These are phyloP conservation scores for Danio choprae DNA, from an alignment of 2,797 vertebrate genomes.

Conservation along the genomic window DNA sequence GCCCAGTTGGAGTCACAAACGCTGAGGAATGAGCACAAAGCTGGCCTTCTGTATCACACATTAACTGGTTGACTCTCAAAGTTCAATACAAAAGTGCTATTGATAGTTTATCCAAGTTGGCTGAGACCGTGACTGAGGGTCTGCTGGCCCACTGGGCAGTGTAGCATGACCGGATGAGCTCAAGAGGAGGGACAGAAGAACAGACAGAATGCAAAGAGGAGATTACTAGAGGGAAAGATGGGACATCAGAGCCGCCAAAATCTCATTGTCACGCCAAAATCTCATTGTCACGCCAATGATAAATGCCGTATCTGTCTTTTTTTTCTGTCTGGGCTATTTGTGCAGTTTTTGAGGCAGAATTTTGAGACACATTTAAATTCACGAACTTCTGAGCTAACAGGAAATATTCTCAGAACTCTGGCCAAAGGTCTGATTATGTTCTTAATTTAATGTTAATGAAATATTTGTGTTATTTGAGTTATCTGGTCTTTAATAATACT, in stretches of 20 bases:
- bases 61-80: slow-evolving; percentile 51
- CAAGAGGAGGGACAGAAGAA: slow-evolving; percentile 26
- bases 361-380: neutral
- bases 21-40: slow-evolving; percentile 59
- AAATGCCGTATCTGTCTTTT: slow-evolving; percentile 12
- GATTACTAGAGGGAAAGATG: slow-evolving; percentile 30
- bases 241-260: slow-evolving; percentile 29
- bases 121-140: slow-evolving; percentile 42
- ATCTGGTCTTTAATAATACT: too few species aligned
- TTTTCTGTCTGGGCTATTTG: neutral
- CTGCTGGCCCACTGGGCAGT: slow-evolving; percentile 36
- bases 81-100: slow-evolving; percentile 62
- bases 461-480: too few species aligned
- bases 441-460: too few species aligned
- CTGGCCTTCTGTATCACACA: slow-evolving; percentile 50
- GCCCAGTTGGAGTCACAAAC: slow-evolving; percentile 49
- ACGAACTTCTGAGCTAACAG: neutral
- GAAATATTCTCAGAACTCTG: too few species aligned
- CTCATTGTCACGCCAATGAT: slow-evolving; percentile 25
- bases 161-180: slow-evolving; percentile 48
- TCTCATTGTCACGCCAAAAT: neutral
- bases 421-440: too few species aligned
- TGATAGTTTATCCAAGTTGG: slow-evolving; percentile 54
- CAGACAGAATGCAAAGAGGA: slow-evolving; percentile 40
- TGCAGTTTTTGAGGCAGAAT: slow-evolving; percentile 1